Evolutionary conservation across 2,888 invertebrate species (phyloP).

Genomic region (Mimachlamys varia): DNA sequence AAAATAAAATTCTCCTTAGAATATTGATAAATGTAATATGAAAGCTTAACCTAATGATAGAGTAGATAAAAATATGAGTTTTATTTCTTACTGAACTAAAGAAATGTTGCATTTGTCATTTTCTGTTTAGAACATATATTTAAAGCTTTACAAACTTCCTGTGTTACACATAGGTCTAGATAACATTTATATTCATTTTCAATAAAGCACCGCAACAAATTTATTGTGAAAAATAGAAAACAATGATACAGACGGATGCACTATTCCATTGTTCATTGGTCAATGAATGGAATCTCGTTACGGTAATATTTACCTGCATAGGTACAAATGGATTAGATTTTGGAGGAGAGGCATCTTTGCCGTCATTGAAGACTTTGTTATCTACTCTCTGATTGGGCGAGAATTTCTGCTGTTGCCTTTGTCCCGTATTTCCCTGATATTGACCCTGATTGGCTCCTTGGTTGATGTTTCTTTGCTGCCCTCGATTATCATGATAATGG

Average conservation of each 20-base stretch:
- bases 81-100: neutral
- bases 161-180: too few species aligned
- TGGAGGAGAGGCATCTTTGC: slow-evolving; percentile 40
- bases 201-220: too few species aligned
- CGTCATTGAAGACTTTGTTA: neutral
- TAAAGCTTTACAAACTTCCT: too few species aligned
- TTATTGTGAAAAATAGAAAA: too few species aligned
- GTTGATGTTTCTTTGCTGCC: slow-evolving; percentile 47
- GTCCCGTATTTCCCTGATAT: neutral
- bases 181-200: too few species aligned
- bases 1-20: too few species aligned
- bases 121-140: too few species aligned
- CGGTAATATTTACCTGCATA: slow-evolving; percentile 66
- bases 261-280: too few species aligned
- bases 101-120: too few species aligned
- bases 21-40: too few species aligned
- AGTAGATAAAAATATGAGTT: neutral
- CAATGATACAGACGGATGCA: too few species aligned
- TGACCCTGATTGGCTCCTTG: slow-evolving; percentile 38
- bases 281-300: too few species aligned
- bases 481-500: slow-evolving; percentile 37
- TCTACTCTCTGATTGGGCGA: slow-evolving; percentile 38
- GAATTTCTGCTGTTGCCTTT: slow-evolving; percentile 11
- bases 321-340: slow-evolving; percentile 68
- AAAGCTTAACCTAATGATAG: neutral